These are phyloP conservation scores for Heterodera schachtii DNA, from an alignment of 1,140 invertebrate genomes.

Conservation along the genomic window DNA sequence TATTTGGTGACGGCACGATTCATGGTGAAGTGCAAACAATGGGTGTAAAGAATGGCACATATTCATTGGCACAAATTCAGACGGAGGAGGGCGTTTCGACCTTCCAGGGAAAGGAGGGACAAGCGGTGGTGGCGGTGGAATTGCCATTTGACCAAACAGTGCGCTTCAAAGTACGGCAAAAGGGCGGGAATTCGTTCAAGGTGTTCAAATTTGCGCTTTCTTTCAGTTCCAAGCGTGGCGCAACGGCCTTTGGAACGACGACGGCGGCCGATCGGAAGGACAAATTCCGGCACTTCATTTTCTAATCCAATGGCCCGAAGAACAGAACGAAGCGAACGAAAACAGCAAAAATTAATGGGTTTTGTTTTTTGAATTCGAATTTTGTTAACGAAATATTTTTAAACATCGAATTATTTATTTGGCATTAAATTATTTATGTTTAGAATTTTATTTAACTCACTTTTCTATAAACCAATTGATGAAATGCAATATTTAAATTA, in stretches of 20 bases:
- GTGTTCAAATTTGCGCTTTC: neutral
- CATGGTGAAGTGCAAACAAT: constrained; percentile 27
- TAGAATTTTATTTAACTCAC: too few relatives aligned
- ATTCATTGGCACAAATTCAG: neutral
- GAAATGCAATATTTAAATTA: too few relatives aligned
- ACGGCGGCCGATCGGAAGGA: constrained; percentile 45
- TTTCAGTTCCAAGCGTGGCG: constrained; percentile 15
- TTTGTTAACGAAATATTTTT: neutral
- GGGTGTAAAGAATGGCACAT: neutral
- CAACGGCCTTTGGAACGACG: constrained; percentile 31
- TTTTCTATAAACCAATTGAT: too few relatives aligned
- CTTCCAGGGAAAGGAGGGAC: constrained; percentile 51
- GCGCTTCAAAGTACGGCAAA: constrained; percentile 41
- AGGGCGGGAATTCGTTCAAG: neutral
- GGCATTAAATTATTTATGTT: too few relatives aligned
- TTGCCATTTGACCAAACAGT: constrained; percentile 48
- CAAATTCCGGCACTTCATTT: constrained; percentile 52
- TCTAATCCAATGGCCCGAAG: constrained; percentile 51
- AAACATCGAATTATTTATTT: too few relatives aligned
- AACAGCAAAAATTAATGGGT: neutral
- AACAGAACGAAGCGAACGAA: constrained; percentile 3
- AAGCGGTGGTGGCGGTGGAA: constrained; percentile 45
- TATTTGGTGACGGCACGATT: constrained; percentile 45
- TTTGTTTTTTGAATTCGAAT: neutral
- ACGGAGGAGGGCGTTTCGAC: constrained; percentile 50